phyloP scores from a whole-genome alignment of 2,888 invertebrate species.

The Eristalis pertinax region DNA sequence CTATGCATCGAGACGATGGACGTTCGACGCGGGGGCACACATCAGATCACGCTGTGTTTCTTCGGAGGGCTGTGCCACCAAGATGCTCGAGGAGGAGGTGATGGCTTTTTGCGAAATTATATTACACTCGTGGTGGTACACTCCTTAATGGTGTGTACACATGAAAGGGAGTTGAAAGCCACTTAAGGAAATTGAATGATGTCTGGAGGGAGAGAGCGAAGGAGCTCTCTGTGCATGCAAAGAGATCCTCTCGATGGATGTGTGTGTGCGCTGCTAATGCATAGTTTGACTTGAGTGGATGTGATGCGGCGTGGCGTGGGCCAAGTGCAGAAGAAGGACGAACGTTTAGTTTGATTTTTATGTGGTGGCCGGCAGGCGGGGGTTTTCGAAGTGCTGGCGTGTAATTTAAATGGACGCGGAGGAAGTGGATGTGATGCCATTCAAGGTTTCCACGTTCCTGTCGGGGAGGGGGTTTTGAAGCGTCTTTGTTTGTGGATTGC shows the following conservation, averaged over 20 bases:
- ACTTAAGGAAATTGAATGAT: slow-evolving; percentile 70
- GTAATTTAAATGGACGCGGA: background rate
- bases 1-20: background rate
- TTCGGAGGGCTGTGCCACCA: background rate
- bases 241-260: slow-evolving; percentile 12
- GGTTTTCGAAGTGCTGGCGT: background rate
- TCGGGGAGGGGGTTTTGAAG: too few relatives aligned
- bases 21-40: background rate
- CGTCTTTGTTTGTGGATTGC: too few relatives aligned
- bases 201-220: background rate
- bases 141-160: slow-evolving; percentile 64
- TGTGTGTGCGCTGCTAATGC: background rate
- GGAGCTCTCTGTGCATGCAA: slow-evolving; percentile 5
- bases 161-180: slow-evolving; percentile 66
- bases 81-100: slow-evolving; percentile 8
- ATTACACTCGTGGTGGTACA: slow-evolving; percentile 50
- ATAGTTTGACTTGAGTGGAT: background rate
- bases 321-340: background rate
- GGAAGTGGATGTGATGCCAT: background rate
- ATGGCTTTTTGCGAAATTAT: slow-evolving; percentile 66
- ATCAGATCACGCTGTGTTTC: background rate
- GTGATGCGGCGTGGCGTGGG: background rate
- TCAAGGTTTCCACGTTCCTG: too few relatives aligned
- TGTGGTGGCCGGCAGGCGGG: background rate
- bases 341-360: slow-evolving; percentile 62